These are phyloP conservation scores for Cerastis rubricosa DNA, from an alignment of 2,888 invertebrate genomes.

Conservation along the genomic window DNA sequence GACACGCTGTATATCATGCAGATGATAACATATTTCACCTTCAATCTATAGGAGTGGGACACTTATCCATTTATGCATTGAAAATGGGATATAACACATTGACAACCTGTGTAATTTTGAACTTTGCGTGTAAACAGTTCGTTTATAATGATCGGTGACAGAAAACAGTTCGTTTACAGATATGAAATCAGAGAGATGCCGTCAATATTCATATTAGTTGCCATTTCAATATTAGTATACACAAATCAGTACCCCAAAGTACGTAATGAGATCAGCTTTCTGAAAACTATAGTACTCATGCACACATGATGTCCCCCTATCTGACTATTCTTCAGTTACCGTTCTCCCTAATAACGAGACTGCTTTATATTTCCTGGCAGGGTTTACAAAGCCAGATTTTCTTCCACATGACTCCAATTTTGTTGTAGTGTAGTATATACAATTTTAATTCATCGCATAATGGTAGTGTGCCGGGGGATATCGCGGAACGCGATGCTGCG, in stretches of 20 bases:
- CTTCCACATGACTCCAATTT: conserved; percentile 12
- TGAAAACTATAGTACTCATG: background rate
- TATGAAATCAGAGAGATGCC: background rate
- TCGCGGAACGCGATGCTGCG: conserved; percentile 39
- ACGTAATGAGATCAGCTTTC: background rate
- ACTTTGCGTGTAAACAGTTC: background rate
- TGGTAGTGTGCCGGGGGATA: conserved; percentile 45
- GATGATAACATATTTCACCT: background rate
- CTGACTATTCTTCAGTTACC: background rate
- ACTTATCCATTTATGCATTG: no score
- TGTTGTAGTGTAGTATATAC: conserved; percentile 37
- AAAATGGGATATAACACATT: background rate
- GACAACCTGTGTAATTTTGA: background rate
- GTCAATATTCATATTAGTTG: background rate
- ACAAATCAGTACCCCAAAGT: background rate
- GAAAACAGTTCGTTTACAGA: background rate
- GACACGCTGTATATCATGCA: background rate
- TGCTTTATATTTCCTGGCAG: background rate
- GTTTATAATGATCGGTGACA: background rate
- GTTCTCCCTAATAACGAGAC: background rate
- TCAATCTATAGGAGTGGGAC: background rate
- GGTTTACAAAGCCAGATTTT: conserved; percentile 9
- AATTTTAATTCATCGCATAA: conserved; percentile 63
- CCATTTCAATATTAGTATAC: conserved; percentile 18
- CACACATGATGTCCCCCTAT: background rate